Base-by-base conservation (phyloP, 2,888 invertebrate genomes). In the Aquatica leii region DNA sequence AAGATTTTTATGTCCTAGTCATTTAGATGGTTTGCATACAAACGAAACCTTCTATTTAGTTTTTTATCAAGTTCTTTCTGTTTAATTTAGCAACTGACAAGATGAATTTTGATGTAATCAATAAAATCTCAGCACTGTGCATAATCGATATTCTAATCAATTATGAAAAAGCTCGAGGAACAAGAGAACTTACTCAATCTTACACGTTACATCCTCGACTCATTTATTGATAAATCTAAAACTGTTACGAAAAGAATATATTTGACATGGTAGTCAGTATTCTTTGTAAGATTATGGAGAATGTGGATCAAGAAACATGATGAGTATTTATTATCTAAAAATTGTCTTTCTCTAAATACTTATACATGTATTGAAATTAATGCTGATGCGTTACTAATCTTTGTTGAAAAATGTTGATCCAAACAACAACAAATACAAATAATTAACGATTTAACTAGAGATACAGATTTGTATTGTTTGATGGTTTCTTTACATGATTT, bases 21-120 rank as follows among this genome's bases (percentile, higher is more conserved):
- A n/a, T n/a, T n/a, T n/a, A n/a, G n/a, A n/a, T n/a, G n/a, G n/a
- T n/a, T n/a, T n/a, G n/a, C n/a, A n/a, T n/a, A n/a, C n/a, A n/a
- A n/a, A n/a, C n/a, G n/a, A n/a, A n/a, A n/a, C n/a, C n/a, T n/a
- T n/a, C n/a, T n/a, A n/a, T n/a, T n/a, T n/a, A n/a, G n/a, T n/a
- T n/a, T n/a, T n/a, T n/a, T n/a, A n/a, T n/a, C n/a, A n/a, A n/a
- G n/a, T n/a, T n/a, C n/a, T n/a, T n/a, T n/a, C n/a, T n/a, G n/a
- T n/a, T n/a, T n/a, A n/a, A n/a, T n/a, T n/a, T n/a, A 52, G 52
- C 9, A 12, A 41, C 24, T 0, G 65, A 62, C 18, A 62, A 65
- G 20, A 65, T 62, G 65, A 65, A 65, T 14, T 65, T 62, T 31
- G 43, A 54, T 5, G 58, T 58, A n/a, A 52, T 58, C 1, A 46